A percentile compares a stretch with the other conserved stretches of the same genome.
Evolutionary conservation across 2,113 vertebrate genomes (phyloP).

Genomic region (Leiothrix lutea): DNA sequence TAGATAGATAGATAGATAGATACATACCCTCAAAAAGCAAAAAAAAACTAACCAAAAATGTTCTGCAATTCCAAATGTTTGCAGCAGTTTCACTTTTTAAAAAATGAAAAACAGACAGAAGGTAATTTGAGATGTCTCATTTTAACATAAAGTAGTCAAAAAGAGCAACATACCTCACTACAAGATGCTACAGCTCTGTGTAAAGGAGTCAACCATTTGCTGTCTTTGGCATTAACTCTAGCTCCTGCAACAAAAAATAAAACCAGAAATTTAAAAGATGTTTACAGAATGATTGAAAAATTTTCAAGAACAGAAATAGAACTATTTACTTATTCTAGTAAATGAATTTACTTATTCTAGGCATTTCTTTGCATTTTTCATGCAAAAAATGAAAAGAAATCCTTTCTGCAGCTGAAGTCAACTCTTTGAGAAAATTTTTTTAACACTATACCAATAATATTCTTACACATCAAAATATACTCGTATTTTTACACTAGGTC

Average conservation of each 20-base stretch:
- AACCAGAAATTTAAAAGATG: slow-evolving; percentile 7
- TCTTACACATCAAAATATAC: neutral
- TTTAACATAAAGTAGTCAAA: neutral
- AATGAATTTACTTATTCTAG: neutral
- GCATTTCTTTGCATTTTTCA: neutral
- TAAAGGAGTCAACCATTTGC: slow-evolving; percentile 99
- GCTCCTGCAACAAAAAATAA: slow-evolving; percentile 84
- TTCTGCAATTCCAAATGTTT: neutral
- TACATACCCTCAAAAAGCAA: neutral
- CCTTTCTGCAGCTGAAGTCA: neutral
- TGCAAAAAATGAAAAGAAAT: neutral
- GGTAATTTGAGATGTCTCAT: neutral
- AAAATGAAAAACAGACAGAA: neutral
- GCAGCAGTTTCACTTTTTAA: neutral
- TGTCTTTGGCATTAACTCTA: slow-evolving; percentile 99
- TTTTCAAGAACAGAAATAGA: neutral
- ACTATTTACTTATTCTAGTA: neutral
- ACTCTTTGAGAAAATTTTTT: neutral
- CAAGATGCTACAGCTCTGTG: slow-evolving; percentile 98
- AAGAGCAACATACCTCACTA: slow-evolving; percentile 87
- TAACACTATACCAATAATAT: neutral
- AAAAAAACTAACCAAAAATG: neutral
- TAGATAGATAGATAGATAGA: neutral
- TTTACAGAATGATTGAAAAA: slow-evolving; percentile 1
- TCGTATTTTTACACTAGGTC: neutral